Evolutionary conservation across 37 sponge, comb jelly and placozoan genomes (phyloP).

Genomic region (Theonella swinhoei): DNA sequence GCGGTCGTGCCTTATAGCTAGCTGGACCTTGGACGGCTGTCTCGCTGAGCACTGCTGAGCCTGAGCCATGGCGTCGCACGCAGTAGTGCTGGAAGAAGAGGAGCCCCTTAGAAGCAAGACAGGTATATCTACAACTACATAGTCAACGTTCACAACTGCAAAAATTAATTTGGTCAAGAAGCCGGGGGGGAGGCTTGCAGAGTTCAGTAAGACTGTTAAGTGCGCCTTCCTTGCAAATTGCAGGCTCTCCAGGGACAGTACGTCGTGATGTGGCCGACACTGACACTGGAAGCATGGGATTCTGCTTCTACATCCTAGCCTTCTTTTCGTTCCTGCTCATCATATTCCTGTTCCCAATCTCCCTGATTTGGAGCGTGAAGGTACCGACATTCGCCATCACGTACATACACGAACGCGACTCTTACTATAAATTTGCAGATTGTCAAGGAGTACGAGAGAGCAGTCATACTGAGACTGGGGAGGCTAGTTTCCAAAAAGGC

Average conservation of each 20-base stretch:
- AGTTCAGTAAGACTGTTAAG: no score
- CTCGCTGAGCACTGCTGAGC: background rate
- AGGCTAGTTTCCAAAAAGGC: conserved; percentile 75
- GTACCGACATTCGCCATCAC: no score
- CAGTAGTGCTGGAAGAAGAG: background rate
- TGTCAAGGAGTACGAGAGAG: conserved; percentile 92
- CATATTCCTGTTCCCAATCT: conserved; percentile 74
- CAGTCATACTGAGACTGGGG: conserved; percentile 93
- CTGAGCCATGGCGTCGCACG: background rate
- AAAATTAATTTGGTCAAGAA: no score
- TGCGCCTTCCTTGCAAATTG: no score
- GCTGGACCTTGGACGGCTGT: background rate
- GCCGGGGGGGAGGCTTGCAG: no score
- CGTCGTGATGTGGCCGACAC: background rate
- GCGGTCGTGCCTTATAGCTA: background rate
- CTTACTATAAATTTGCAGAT: conserved; percentile 40
- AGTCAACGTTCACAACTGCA: no score
- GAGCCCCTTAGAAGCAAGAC: background rate
- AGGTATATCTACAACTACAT: background rate
- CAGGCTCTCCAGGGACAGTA: background rate
- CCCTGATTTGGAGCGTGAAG: conserved; percentile 62
- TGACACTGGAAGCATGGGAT: conserved; percentile 34
- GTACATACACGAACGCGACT: background rate
- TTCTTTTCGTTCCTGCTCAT: conserved; percentile 57
- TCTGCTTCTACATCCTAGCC: conserved; percentile 45